Percentiles rank a stretch among this genome's conserved stretches.
Evolutionary conservation across 2,888 invertebrate genomes (phyloP).

Genomic region (Andrena bicolor): DNA sequence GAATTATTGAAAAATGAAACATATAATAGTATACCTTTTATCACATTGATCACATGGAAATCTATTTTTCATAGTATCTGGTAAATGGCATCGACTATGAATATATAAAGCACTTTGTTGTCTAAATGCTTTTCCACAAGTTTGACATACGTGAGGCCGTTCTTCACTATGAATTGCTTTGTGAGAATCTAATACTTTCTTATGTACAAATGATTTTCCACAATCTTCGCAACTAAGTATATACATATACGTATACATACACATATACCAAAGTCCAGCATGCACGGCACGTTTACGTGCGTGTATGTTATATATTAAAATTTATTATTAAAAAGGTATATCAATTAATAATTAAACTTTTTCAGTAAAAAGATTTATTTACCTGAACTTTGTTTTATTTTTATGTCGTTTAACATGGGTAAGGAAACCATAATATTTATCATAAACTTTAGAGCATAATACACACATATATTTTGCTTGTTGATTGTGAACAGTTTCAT

Average conservation of each 20-base stretch:
- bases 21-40: constrained; percentile 83
- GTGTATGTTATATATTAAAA: constrained; percentile 32
- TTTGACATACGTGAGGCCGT: constrained; percentile 86
- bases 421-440: constrained; percentile 88
- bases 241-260: constrained; percentile 35
- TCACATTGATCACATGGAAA: constrained; percentile 88
- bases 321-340: constrained; percentile 23
- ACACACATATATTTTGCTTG: constrained; percentile 89
- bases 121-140: constrained; percentile 87
- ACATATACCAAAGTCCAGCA: constrained; percentile 23
- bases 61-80: constrained; percentile 87
- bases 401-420: constrained; percentile 89
- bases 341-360: constrained; percentile 11
- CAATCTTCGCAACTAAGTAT: constrained; percentile 86
- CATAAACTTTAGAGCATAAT: constrained; percentile 88
- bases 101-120: constrained; percentile 87
- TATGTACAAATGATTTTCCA: constrained; percentile 87
- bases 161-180: constrained; percentile 86
- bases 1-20: background rate
- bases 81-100: constrained; percentile 87
- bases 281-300: constrained; percentile 8
- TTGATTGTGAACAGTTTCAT: constrained; percentile 88
- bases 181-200: constrained; percentile 85
- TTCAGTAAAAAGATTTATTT: constrained; percentile 81
- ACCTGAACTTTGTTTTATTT: constrained; percentile 87